A percentile compares a stretch with the other conserved stretches of the same genome.
Evolutionary conservation across 2,113 vertebrate genomes (phyloP).

Genomic region (Coreoperca whiteheadi): DNA sequence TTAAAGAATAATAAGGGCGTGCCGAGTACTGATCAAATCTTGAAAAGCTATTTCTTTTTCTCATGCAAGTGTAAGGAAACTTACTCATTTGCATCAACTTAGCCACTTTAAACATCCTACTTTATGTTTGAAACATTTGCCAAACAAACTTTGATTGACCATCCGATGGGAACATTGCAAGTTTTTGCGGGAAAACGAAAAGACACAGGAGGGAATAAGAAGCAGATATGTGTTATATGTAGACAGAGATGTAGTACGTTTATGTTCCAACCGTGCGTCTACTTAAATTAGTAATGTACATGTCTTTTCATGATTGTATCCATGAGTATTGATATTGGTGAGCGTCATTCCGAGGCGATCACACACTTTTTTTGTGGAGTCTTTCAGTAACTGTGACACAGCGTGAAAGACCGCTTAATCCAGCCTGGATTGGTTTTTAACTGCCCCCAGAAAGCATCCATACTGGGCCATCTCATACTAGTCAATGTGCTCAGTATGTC

Average conservation of each 20-base stretch:
- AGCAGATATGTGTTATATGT: neutral
- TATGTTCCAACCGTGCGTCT: neutral
- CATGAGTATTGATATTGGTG: neutral
- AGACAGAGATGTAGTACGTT: neutral
- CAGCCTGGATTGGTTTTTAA: conserved; percentile 42
- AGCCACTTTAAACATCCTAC: neutral
- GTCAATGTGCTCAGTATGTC: conserved; percentile 54
- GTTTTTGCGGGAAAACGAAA: neutral
- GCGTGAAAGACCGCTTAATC: conserved; percentile 50
- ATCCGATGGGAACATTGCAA: neutral
- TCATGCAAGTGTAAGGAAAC: neutral
- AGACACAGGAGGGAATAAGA: neutral
- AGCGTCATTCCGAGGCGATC: conserved; percentile 1
- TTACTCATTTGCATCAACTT: neutral
- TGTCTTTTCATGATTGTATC: neutral
- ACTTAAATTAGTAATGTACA: neutral
- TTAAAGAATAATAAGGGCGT: conserved; percentile 1
- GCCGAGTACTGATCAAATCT: conserved; percentile 4
- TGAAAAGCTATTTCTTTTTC: conserved; percentile 4
- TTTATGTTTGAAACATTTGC: neutral
- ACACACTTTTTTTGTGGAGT: neutral
- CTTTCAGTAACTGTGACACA: conserved; percentile 40
- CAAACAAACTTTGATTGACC: neutral
- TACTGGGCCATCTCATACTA: conserved; percentile 37
- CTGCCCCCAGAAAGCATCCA: conserved; percentile 48